Evolutionary conservation across 2,797 vertebrate species (phyloP).

Genomic region (Oryzias dopingdopingensis): DNA sequence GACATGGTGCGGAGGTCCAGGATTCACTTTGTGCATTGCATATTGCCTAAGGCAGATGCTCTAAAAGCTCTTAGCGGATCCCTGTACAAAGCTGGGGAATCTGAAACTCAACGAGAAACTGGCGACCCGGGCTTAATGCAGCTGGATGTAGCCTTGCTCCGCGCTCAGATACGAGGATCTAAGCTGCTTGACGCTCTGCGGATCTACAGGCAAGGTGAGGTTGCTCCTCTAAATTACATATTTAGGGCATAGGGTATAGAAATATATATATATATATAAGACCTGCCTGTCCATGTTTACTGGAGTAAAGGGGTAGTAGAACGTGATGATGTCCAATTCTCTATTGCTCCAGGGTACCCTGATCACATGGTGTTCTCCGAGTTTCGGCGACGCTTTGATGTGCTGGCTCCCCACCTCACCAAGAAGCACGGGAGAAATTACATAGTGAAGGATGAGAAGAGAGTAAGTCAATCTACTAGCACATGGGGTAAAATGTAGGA

Average conservation of each 20-base stretch:
- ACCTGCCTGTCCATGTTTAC: neutral
- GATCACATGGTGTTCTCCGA: constrained; percentile 98
- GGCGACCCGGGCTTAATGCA: constrained; percentile 89
- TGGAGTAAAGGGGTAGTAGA: constrained; percentile 1
- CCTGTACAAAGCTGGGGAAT: constrained; percentile 80
- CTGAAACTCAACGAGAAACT: constrained; percentile 81
- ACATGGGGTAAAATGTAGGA: constrained; percentile 32
- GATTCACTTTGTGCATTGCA: constrained; percentile 95
- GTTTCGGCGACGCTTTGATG: constrained; percentile 93
- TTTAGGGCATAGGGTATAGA: neutral
- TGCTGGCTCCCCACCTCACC: constrained; percentile 93
- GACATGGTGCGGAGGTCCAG: constrained; percentile 92
- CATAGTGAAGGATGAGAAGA: constrained; percentile 93
- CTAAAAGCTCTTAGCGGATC: constrained; percentile 73
- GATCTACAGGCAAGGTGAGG: constrained; percentile 94
- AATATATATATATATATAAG: neutral
- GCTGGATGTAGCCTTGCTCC: constrained; percentile 90
- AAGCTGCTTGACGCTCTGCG: constrained; percentile 90
- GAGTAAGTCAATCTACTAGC: constrained; percentile 80
- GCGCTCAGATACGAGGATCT: constrained; percentile 90
- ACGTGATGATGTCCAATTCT: constrained; percentile 5
- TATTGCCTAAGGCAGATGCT: constrained; percentile 87
- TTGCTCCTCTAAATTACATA: constrained; percentile 10
- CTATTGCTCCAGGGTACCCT: constrained; percentile 84
- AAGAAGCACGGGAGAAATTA: constrained; percentile 97